Percentiles rank a stretch among this genome's conserved stretches.
phyloP scores from a whole-genome alignment of 2,113 vertebrate genomes.

The Miniopterus natalensis region DNA sequence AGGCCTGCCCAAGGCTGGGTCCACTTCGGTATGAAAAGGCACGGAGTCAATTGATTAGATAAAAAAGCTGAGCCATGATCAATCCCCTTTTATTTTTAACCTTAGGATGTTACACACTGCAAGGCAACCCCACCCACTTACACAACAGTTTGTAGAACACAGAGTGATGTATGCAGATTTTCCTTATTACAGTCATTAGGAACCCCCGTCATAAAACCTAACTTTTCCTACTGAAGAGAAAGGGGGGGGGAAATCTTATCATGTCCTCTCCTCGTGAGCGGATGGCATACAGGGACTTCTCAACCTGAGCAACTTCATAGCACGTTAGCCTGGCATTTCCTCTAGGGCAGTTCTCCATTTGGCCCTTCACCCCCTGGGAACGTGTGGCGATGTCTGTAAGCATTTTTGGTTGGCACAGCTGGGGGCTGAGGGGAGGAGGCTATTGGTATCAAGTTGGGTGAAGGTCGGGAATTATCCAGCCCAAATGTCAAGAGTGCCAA shows the following conservation, averaged over 20 bases:
- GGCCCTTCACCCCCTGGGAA: not conserved
- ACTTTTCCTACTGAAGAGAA: not conserved
- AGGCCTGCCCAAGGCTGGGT: not conserved
- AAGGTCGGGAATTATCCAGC: not conserved
- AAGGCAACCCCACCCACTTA: not conserved
- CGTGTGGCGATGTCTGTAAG: not conserved
- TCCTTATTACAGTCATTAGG: not conserved
- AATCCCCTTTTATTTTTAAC: not conserved
- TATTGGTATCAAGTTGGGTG: not conserved
- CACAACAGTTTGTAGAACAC: accelerated
- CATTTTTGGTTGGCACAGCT: not conserved
- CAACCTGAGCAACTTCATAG: not conserved
- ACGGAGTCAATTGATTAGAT: no score
- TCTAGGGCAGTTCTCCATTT: not conserved
- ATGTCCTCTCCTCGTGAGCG: not conserved
- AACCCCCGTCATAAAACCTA: not conserved
- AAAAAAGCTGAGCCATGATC: not conserved
- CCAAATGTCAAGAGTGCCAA: not conserved
- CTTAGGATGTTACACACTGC: not conserved
- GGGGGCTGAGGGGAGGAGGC: not conserved
- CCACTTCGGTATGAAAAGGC: not conserved
- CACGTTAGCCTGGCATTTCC: not conserved
- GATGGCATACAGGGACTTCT: not conserved
- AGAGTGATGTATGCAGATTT: not conserved
- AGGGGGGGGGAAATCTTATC: not conserved